A percentile compares a stretch with the other conserved stretches of the same genome.
Conservation (phyloP, 2,888 invertebrate genomes). For the Synanthedon andrenaeformis region DNA sequence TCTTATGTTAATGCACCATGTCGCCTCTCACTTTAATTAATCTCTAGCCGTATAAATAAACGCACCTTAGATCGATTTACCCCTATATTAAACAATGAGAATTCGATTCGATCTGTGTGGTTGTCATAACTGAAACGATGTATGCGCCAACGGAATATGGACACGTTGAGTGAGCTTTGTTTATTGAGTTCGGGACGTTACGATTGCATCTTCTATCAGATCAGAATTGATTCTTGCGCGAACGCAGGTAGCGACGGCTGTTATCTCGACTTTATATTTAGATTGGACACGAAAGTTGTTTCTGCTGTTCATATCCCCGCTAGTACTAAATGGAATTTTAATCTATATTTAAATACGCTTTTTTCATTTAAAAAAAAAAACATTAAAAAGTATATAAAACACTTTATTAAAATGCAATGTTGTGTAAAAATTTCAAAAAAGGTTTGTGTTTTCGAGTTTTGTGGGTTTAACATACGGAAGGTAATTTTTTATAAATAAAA, state of each 20-base stretch:
- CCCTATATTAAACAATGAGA: slow-evolving; percentile 42
- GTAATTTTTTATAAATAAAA: too few species aligned
- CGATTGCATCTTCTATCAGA: neutral
- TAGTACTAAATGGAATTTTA: too few species aligned
- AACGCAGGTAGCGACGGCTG: neutral
- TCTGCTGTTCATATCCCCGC: too few species aligned
- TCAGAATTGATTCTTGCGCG: neutral
- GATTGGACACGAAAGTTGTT: too few species aligned
- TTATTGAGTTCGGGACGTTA: neutral
- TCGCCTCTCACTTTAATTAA: slow-evolving; percentile 63
- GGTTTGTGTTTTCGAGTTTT: too few species aligned
- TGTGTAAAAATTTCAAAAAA: too few species aligned
- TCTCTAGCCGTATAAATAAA: slow-evolving; percentile 64
- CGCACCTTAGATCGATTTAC: slow-evolving; percentile 43
- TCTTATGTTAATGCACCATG: slow-evolving; percentile 67
- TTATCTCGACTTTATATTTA: neutral
- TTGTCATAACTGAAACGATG: neutral
- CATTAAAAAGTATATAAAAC: too few species aligned
- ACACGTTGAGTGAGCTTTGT: neutral
- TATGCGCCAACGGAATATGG: neutral
- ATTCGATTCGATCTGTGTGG: slow-evolving; percentile 2
- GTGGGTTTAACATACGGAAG: too few species aligned
- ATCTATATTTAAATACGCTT: too few species aligned
- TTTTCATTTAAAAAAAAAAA: too few species aligned
- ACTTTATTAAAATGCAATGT: too few species aligned